Evolutionary conservation across 2,888 invertebrate species (phyloP).

Genomic region (Halictus quadricinctus): DNA sequence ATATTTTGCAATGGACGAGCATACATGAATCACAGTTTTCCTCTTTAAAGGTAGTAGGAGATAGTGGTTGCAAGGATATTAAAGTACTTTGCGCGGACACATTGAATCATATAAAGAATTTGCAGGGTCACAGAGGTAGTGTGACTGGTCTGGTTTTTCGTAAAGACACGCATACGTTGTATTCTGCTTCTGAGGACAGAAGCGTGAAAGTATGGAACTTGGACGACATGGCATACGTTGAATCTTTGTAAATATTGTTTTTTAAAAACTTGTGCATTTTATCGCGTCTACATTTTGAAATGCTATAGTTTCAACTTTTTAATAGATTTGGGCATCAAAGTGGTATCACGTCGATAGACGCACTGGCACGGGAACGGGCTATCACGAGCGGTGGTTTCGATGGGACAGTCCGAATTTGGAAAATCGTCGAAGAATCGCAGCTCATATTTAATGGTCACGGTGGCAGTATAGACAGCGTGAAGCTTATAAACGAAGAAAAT

Average conservation of each 20-base stretch:
- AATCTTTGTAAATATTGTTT: constrained; percentile 88
- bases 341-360: constrained; percentile 93
- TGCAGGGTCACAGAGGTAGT: constrained; percentile 90
- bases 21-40: constrained; percentile 29
- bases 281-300: background rate
- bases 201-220: constrained; percentile 97
- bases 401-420: constrained; percentile 95
- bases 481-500: constrained; percentile 95
- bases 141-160: constrained; percentile 93
- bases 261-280: background rate
- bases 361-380: constrained; percentile 92
- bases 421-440: constrained; percentile 98
- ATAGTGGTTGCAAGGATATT: constrained; percentile 86
- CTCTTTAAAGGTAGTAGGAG: constrained; percentile 86
- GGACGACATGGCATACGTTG: constrained; percentile 97
- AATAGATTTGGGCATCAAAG: constrained; percentile 94
- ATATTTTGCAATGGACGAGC: constrained; percentile 69
- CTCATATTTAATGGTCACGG: constrained; percentile 94
- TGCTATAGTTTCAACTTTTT: background rate
- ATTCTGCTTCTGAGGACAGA: constrained; percentile 90
- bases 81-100: constrained; percentile 93
- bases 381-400: constrained; percentile 96
- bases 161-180: constrained; percentile 92
- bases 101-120: constrained; percentile 89
- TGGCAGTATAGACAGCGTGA: constrained; percentile 94